These are phyloP conservation scores for Antheraea mylitta DNA, from an alignment of 1,140 invertebrate genomes.

Conservation along the genomic window DNA sequence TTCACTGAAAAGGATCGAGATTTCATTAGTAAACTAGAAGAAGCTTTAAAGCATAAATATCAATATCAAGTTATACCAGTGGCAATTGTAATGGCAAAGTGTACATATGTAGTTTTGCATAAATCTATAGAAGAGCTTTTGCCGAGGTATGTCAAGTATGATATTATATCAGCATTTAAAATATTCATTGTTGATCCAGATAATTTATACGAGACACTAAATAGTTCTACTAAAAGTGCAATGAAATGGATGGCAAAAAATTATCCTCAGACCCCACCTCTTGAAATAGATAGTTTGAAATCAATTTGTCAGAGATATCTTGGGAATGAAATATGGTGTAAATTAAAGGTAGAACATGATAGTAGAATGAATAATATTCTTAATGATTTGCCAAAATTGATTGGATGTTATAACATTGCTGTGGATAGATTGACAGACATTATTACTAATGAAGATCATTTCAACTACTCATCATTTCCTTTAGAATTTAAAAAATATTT, in stretches of 20 bases:
- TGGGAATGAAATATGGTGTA: slow-evolving; percentile 83
- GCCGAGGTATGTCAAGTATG: slow-evolving; percentile 37
- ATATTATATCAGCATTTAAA: slow-evolving; percentile 62
- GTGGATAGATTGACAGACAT: slow-evolving; percentile 81
- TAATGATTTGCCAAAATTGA: slow-evolving; percentile 80
- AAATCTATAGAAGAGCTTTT: slow-evolving; percentile 41
- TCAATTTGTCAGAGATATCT: slow-evolving; percentile 80
- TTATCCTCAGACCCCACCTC: slow-evolving; percentile 72
- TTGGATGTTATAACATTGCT: slow-evolving; percentile 83
- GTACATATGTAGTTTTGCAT: slow-evolving; percentile 23
- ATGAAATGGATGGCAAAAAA: slow-evolving; percentile 81
- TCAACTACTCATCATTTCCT: slow-evolving; percentile 69
- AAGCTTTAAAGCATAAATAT: slow-evolving; percentile 67
- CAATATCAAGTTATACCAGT: slow-evolving; percentile 62
- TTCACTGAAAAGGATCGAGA: slow-evolving; percentile 45
- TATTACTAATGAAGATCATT: slow-evolving; percentile 77
- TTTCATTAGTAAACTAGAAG: slow-evolving; percentile 60
- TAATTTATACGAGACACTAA: slow-evolving; percentile 51
- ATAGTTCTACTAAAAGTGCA: slow-evolving; percentile 71
- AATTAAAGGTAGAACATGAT: slow-evolving; percentile 78
- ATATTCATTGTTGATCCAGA: slow-evolving; percentile 47
- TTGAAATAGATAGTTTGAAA: slow-evolving; percentile 81
- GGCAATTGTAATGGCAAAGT: slow-evolving; percentile 51
- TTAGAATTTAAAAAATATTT: slow-evolving; percentile 67
- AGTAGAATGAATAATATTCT: slow-evolving; percentile 67